Evolutionary conservation across 2,888 invertebrate species (phyloP).

Genomic region (Eilema caniola): DNA sequence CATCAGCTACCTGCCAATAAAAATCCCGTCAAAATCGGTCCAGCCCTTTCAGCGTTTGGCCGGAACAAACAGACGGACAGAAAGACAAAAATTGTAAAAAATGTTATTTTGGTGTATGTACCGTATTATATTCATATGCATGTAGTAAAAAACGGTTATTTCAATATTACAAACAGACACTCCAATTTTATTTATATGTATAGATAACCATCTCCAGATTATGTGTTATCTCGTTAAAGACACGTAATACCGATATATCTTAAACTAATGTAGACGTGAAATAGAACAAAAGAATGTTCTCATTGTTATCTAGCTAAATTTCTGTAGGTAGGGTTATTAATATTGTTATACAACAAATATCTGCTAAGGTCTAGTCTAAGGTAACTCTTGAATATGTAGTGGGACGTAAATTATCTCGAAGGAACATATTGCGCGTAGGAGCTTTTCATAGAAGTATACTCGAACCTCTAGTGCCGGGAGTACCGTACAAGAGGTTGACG

Average conservation of each 20-base stretch:
- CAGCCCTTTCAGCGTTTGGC: too few relatives aligned
- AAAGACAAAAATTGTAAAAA: too few relatives aligned
- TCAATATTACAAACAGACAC: too few relatives aligned
- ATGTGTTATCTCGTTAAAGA: background rate
- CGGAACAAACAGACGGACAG: too few relatives aligned
- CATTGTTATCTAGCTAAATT: conserved; percentile 41
- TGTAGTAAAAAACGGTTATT: too few relatives aligned
- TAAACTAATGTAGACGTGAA: conserved; percentile 16
- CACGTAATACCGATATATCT: background rate
- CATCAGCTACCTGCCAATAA: too few relatives aligned
- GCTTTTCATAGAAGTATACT: conserved; percentile 75
- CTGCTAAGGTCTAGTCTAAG: conserved; percentile 50
- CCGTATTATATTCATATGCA: too few relatives aligned
- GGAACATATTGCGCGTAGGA: conserved; percentile 71
- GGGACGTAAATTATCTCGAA: conserved; percentile 68
- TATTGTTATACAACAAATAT: conserved; percentile 52
- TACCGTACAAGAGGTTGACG: conserved; percentile 67
- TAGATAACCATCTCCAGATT: background rate
- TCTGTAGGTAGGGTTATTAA: conserved; percentile 50
- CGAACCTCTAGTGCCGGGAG: conserved; percentile 67
- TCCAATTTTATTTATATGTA: too few relatives aligned
- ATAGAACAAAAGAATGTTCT: conserved; percentile 21
- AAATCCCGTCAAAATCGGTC: too few relatives aligned
- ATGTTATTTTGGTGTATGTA: too few relatives aligned
- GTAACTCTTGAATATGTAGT: conserved; percentile 60